Conservation (phyloP, 2,888 invertebrate species). For the Myopa tessellatipennis region DNA sequence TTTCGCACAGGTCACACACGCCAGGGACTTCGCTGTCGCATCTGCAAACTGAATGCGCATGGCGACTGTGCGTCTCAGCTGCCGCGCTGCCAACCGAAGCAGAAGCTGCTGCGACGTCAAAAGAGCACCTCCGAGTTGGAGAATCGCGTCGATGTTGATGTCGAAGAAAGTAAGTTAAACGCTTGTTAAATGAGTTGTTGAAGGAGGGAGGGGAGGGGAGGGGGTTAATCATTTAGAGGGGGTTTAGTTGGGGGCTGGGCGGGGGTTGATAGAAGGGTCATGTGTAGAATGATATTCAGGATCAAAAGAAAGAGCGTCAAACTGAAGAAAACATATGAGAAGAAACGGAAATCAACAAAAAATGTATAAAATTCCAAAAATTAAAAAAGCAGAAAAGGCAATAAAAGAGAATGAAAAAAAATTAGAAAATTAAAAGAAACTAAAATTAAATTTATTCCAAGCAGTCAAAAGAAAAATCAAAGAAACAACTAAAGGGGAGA, state of each 20-base stretch:
- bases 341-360: too few species aligned
- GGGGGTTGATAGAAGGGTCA: too few species aligned
- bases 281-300: too few species aligned
- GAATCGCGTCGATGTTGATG: constrained; percentile 77
- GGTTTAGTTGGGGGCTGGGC: neutral
- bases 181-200: constrained; percentile 41
- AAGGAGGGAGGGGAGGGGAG: neutral
- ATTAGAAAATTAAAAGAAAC: neutral
- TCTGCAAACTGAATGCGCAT: constrained; percentile 93
- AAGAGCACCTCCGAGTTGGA: constrained; percentile 89
- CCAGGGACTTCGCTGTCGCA: constrained; percentile 88
- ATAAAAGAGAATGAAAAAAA: neutral
- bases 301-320: too few species aligned
- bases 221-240: neutral
- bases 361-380: too few species aligned
- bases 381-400: too few species aligned
- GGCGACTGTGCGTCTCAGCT: constrained; percentile 88
- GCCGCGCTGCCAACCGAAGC: constrained; percentile 87
- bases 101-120: constrained; percentile 84
- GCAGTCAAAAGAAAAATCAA: too few species aligned
- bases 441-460: too few species aligned
- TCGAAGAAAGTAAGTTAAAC: constrained; percentile 82
- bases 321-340: too few species aligned
- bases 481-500: too few species aligned
- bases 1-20: constrained; percentile 81